These are phyloP conservation scores for Temnothorax ravouxi DNA, from an alignment of 2,888 invertebrate genomes.

Conservation along the genomic window DNA sequence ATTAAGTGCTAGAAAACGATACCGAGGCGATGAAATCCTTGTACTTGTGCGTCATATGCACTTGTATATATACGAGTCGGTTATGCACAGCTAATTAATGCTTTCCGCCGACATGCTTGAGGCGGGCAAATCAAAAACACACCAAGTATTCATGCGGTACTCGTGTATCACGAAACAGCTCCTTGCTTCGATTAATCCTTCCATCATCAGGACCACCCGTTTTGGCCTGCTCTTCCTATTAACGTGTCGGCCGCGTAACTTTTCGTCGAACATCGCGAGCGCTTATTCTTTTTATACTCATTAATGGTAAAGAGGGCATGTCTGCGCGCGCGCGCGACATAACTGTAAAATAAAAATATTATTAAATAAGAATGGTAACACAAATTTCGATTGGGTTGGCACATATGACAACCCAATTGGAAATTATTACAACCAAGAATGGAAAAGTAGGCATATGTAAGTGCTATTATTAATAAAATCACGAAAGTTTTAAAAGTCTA, in stretches of 20 bases:
- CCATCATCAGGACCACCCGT: slow-evolving; percentile 54
- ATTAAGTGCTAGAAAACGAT: slow-evolving; percentile 30
- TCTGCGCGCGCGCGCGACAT: not conserved
- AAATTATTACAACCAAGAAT: slow-evolving; percentile 24
- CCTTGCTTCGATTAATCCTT: slow-evolving; percentile 55
- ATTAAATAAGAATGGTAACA: slow-evolving; percentile 4
- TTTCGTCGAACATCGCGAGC: slow-evolving; percentile 27
- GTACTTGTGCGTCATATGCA: slow-evolving; percentile 24
- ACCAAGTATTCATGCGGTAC: slow-evolving; percentile 35
- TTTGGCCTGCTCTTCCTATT: slow-evolving; percentile 47
- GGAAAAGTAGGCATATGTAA: not conserved
- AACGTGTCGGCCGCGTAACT: slow-evolving; percentile 29
- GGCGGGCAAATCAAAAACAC: slow-evolving; percentile 39
- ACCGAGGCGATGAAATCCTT: slow-evolving; percentile 32
- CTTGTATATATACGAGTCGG: slow-evolving; percentile 32
- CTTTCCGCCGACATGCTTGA: slow-evolving; percentile 33
- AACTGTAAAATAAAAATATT: slow-evolving; percentile 26
- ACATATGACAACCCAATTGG: slow-evolving; percentile 13
- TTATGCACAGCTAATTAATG: slow-evolving; percentile 54
- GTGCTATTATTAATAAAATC: not conserved
- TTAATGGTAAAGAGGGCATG: slow-evolving; percentile 38
- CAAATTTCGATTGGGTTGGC: not conserved
- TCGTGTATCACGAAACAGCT: slow-evolving; percentile 37
- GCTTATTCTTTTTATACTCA: slow-evolving; percentile 5
- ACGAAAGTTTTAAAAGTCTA: not conserved